A percentile compares a stretch with the other conserved stretches of the same genome.
phyloP scores from a whole-genome alignment of 1,140 invertebrate genomes.

The Anthonomus grandis region DNA sequence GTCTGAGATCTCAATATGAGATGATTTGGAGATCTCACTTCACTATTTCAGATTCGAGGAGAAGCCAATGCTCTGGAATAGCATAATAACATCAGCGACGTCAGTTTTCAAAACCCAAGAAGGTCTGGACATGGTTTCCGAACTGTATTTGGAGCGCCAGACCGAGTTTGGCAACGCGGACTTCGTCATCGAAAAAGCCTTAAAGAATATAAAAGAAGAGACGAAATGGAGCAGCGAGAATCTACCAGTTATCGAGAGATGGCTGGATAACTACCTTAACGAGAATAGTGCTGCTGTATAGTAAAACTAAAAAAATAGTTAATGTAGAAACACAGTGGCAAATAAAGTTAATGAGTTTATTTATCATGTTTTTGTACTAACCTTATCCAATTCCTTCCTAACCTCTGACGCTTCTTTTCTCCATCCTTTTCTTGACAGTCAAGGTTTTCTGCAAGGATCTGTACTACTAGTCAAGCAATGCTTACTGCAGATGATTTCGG shows the following conservation, averaged over 20 bases:
- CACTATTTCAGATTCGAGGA: constrained; percentile 56
- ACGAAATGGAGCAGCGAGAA: constrained; percentile 67
- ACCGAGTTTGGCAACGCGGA: constrained; percentile 65
- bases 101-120: constrained; percentile 67
- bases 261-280: constrained; percentile 58
- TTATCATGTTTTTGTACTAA: too few species aligned
- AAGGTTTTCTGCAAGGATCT: too few species aligned
- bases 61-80: constrained; percentile 69
- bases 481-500: too few species aligned
- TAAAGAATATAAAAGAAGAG: constrained; percentile 65
- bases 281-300: too few species aligned
- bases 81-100: constrained; percentile 65
- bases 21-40: too few species aligned
- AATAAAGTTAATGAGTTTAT: too few species aligned
- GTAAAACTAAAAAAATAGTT: too few species aligned
- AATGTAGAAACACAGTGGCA: too few species aligned
- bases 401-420: too few species aligned
- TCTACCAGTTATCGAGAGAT: constrained; percentile 64
- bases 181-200: constrained; percentile 62
- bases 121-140: constrained; percentile 63
- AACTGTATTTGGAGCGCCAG: constrained; percentile 56
- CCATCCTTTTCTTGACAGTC: too few species aligned
- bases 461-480: too few species aligned
- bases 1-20: background rate
- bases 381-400: too few species aligned